Evolutionary conservation across 1,140 invertebrate genomes (phyloP).

Genomic region (Eupeodes corollae): DNA sequence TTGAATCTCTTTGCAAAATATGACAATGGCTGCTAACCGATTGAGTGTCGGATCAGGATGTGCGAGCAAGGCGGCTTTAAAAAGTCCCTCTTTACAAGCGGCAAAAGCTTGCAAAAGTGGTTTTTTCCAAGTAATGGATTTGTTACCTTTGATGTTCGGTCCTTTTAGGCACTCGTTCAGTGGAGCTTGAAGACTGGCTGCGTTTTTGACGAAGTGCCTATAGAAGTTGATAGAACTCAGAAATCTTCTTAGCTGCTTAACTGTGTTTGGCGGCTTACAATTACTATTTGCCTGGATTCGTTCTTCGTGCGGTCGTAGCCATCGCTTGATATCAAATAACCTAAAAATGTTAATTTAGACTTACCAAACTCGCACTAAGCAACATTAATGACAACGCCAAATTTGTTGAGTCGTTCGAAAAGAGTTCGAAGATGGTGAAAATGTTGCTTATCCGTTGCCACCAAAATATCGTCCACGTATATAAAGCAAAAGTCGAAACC

Average conservation of each 20-base stretch:
- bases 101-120: constrained; percentile 11
- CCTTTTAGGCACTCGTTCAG: constrained; percentile 8
- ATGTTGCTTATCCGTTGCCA: constrained; percentile 32
- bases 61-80: constrained; percentile 10
- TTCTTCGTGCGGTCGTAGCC: constrained; percentile 15
- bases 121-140: constrained; percentile 3
- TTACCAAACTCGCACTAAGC: not conserved
- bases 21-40: not conserved
- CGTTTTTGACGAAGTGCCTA: not conserved
- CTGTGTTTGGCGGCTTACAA: constrained; percentile 7
- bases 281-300: constrained; percentile 13
- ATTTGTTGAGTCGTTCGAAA: constrained; percentile 17
- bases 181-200: not conserved
- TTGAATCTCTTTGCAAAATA: not conserved
- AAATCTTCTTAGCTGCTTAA: not conserved
- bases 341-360: not conserved
- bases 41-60: constrained; percentile 4
- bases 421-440: constrained; percentile 11
- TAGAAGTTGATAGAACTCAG: constrained; percentile 1
- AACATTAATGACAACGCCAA: constrained; percentile 2
- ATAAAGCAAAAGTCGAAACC: constrained; percentile 29
- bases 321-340: not conserved
- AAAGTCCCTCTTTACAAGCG: constrained; percentile 16
- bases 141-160: constrained; percentile 16
- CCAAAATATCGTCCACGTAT: constrained; percentile 44